Conservation (phyloP, 1,140 invertebrate genomes). For the Spodoptera frugiperda region DNA sequence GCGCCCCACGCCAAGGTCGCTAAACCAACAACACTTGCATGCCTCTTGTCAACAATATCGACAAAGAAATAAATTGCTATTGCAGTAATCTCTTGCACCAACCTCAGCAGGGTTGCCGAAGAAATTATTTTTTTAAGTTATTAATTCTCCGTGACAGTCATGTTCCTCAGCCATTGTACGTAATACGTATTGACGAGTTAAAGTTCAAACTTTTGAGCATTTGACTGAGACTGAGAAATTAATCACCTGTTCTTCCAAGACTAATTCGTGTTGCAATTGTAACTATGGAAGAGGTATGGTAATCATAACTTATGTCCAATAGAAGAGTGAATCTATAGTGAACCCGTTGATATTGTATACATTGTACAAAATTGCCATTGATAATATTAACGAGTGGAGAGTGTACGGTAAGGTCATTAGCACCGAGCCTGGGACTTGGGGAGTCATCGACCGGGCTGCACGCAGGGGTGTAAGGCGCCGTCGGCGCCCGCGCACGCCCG, state of each 20-base stretch:
- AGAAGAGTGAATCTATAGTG: no score
- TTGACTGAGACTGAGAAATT: not conserved
- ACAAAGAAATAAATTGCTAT: constrained; percentile 37
- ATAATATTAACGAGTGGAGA: constrained; percentile 66
- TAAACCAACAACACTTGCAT: constrained; percentile 50
- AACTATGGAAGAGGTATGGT: no score
- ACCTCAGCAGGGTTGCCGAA: not conserved
- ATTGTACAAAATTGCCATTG: constrained; percentile 59
- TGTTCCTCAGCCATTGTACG: not conserved
- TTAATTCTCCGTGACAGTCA: not conserved
- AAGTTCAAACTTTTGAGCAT: not conserved
- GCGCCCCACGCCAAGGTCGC: constrained; percentile 74
- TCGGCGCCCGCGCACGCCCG: constrained; percentile 54
- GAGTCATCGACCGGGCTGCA: constrained; percentile 77
- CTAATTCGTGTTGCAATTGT: no score
- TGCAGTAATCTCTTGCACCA: constrained; percentile 33
- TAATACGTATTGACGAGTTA: not conserved
- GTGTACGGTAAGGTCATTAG: constrained; percentile 72
- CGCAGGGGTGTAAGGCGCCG: constrained; percentile 59
- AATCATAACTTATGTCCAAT: no score
- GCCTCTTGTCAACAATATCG: constrained; percentile 42
- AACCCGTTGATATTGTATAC: not conserved
- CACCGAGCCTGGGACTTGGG: constrained; percentile 64
- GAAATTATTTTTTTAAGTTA: not conserved
- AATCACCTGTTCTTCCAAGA: not conserved